These are phyloP conservation scores for Mya arenaria DNA, from an alignment of 1,140 invertebrate genomes.

Conservation along the genomic window DNA sequence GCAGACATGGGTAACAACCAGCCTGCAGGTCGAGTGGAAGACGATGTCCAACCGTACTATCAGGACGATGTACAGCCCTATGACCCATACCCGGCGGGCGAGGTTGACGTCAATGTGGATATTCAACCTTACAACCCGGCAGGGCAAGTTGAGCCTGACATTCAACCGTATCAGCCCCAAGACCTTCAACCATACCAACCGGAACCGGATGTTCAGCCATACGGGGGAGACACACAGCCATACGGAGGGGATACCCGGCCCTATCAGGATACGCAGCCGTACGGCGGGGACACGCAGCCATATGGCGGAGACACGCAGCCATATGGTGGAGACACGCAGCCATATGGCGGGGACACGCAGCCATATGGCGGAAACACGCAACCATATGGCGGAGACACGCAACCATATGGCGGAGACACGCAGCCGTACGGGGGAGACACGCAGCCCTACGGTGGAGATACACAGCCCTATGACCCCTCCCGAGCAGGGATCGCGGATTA, in stretches of 20 bases:
- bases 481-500: background rate
- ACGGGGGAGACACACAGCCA: background rate
- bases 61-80: background rate
- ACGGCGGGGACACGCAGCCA: background rate
- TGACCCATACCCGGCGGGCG: background rate
- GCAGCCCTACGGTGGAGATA: background rate
- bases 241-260: background rate
- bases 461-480: background rate
- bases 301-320: background rate
- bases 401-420: background rate
- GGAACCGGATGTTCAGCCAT: background rate
- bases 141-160: background rate
- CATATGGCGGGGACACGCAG: background rate
- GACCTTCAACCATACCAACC: no score
- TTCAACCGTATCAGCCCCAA: background rate
- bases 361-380: background rate
- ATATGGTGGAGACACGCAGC: background rate
- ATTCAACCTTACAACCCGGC: background rate
- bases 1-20: background rate
- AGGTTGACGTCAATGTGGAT: background rate
- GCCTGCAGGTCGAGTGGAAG: background rate
- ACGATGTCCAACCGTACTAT: background rate
- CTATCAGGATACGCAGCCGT: background rate
- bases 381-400: background rate
- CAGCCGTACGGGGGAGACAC: background rate